Conservation (phyloP, 2,113 vertebrate genomes). For the Xyrauchen texanus region DNA sequence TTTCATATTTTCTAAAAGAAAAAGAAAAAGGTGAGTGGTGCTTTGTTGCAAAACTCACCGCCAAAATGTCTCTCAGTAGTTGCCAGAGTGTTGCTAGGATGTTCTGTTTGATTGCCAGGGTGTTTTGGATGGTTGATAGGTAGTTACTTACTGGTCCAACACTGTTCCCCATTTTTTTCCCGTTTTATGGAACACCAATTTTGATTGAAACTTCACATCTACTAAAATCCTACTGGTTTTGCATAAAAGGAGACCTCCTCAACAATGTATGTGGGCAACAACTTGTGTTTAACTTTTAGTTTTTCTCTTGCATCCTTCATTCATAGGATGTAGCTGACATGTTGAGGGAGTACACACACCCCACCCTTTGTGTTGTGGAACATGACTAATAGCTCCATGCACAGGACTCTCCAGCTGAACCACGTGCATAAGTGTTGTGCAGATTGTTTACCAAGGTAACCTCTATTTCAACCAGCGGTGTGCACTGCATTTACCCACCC, state of each 20-base stretch:
- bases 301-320: constrained; percentile 18
- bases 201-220: background rate
- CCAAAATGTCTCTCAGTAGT: too few relatives aligned
- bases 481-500: constrained; percentile 1
- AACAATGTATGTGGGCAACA: background rate
- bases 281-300: background rate
- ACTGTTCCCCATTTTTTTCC: too few relatives aligned
- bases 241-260: background rate
- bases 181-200: too few relatives aligned
- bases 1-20: too few relatives aligned
- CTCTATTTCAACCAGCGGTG: background rate
- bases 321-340: background rate
- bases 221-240: background rate
- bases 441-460: constrained; percentile 7
- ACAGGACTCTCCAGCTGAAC: background rate
- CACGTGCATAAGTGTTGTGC: background rate
- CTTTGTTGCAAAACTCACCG: too few relatives aligned
- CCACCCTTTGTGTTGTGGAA: constrained; percentile 7
- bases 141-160: too few relatives aligned
- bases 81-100: too few relatives aligned
- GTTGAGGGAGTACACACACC: background rate
- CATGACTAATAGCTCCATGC: background rate
- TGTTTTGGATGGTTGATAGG: too few relatives aligned
- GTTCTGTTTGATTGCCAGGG: too few relatives aligned
- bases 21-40: too few relatives aligned